Evolutionary conservation across 2,113 vertebrate species (phyloP), one percentile per base, ranked within the genome.

Genomic region (Dendrocopos noguchii): DNA sequence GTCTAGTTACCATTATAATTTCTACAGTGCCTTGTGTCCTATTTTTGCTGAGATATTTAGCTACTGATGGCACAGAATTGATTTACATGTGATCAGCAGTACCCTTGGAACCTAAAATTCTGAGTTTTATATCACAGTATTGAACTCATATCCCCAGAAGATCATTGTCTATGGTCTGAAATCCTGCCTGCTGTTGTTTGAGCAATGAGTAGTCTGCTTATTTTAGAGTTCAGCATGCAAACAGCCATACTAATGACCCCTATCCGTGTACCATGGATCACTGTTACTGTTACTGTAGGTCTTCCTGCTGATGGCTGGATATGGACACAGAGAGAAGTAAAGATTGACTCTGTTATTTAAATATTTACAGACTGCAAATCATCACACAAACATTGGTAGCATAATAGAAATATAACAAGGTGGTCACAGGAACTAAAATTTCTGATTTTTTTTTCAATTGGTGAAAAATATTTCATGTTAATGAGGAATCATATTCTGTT

Each of bases 191-290:
- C 27, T 87, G 20, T 27, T 88, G 29, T 50, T 79, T 65, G 66
- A 88, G 15, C n/a, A 55, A 87, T 31, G 34, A 89, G 55, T 13
- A 39, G 84, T 20, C 9, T 91, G n/a, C 44, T 81, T 76, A 75
- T 89, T 92, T 89, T 84, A 91, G 91, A 95, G 57, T 34, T 76
- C 59, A 63, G 55, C 59, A 50, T 59, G 59, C 61, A 87, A 75
- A 67, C 44, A 31, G 7, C 55, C 0, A 0, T 67, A 63, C 68
- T 46, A 73, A 90, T 82, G 66, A 68, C 47, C 33, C 42, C 19
- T 77, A 36, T 73, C 27, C 60, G 73, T 39, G 77, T 86, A 61
- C 10, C 33, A 72, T 36, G 72, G 29, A 61, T 81, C 59, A 42
- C 25, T 66, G 53, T 50, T 81, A 19, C n/a, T 39, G 36, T 36